Evolutionary conservation across 2,797 vertebrate genomes (phyloP).

Genomic region (Columba guinea): DNA sequence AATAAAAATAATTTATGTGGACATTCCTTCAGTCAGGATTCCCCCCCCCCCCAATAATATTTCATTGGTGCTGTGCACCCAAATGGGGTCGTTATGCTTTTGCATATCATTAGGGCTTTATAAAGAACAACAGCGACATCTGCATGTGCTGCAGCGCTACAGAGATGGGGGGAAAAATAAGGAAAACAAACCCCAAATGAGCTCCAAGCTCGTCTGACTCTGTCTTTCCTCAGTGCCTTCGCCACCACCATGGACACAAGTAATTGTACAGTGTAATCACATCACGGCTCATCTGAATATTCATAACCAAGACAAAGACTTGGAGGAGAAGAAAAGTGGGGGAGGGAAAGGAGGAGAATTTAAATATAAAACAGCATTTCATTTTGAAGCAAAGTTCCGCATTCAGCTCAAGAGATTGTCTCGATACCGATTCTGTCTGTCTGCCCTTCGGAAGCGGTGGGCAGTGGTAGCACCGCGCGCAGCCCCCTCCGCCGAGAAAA

Average conservation of each 20-base stretch:
- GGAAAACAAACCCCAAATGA: conserved; percentile 65
- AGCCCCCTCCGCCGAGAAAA: conserved; percentile 19
- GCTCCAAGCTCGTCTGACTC: conserved; percentile 66
- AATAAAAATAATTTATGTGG: conserved; percentile 84
- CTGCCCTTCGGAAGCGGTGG: neutral
- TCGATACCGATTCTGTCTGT: conserved; percentile 10
- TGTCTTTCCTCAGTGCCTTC: conserved; percentile 63
- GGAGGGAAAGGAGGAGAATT: conserved; percentile 71
- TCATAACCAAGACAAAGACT: conserved; percentile 81
- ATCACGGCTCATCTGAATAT: conserved; percentile 88
- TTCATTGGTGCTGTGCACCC: conserved; percentile 70
- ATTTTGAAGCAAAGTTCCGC: conserved; percentile 68
- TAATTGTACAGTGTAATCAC: conserved; percentile 90
- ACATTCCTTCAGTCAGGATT: conserved; percentile 81
- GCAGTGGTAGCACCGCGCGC: neutral
- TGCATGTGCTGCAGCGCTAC: conserved; percentile 92
- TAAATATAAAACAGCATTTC: conserved; percentile 74
- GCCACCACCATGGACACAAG: conserved; percentile 54
- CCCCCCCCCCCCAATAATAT: conserved; percentile 62
- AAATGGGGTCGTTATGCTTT: conserved; percentile 79
- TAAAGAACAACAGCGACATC: conserved; percentile 99
- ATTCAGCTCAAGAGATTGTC: conserved; percentile 35
- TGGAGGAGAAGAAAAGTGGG: conserved; percentile 56
- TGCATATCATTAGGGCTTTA: conserved; percentile 87
- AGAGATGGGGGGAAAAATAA: conserved; percentile 73